Conservation (phyloP, 2,797 vertebrate species). For the Intellagama lesueurii region DNA sequence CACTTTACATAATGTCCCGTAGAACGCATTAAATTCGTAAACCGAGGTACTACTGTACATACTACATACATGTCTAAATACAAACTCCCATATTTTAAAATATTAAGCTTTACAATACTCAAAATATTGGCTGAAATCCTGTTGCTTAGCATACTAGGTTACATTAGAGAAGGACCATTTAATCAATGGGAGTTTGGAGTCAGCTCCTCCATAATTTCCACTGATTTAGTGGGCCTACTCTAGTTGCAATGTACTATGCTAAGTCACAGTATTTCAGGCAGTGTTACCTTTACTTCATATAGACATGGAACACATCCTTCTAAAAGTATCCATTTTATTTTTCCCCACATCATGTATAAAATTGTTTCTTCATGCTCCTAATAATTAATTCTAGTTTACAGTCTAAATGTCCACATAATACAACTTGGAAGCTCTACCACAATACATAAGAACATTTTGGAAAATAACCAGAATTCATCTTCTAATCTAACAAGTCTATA, state of each 20-base stretch:
- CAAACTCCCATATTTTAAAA: background rate
- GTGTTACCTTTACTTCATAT: background rate
- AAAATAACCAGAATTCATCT: background rate
- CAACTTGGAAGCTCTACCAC: background rate
- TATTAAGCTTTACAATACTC: background rate
- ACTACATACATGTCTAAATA: background rate
- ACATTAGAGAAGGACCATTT: too few species aligned
- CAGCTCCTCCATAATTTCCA: too few species aligned
- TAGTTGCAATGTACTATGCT: too few species aligned
- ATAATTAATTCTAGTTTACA: background rate
- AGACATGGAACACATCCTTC: background rate
- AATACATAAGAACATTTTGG: background rate
- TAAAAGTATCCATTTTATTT: background rate
- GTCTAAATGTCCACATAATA: background rate
- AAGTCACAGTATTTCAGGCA: too few species aligned
- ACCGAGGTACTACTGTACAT: too few species aligned
- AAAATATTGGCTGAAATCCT: background rate
- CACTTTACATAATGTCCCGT: too few species aligned
- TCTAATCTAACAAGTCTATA: background rate
- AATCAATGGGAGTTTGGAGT: too few species aligned
- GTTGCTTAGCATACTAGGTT: too few species aligned
- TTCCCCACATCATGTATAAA: background rate
- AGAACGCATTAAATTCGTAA: too few species aligned
- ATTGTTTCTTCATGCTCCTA: background rate
- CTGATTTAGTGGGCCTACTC: too few species aligned